Conservation (phyloP, 2,888 invertebrate species). For the Kryphioiulus occultus region DNA sequence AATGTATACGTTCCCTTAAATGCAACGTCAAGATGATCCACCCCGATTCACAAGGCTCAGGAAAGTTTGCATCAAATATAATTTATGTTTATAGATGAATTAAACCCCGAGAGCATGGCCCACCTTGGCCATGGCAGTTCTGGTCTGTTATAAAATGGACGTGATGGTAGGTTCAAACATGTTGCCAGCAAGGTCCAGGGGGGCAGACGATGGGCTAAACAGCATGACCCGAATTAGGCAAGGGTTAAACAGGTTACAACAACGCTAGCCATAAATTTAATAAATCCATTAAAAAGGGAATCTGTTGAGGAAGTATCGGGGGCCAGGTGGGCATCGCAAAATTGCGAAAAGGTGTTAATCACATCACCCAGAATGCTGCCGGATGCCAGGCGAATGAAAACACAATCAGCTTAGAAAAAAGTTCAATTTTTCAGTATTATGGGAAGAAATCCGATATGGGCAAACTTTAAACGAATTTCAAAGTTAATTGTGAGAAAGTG, state of each 20-base stretch:
- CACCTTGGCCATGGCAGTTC: neutral
- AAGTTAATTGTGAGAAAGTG: conserved; percentile 12
- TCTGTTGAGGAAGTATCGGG: conserved; percentile 9
- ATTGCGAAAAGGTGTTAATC: conserved; percentile 29
- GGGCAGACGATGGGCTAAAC: conserved; percentile 5
- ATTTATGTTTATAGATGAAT: neutral
- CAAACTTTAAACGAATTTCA: neutral
- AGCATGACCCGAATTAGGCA: conserved; percentile 21
- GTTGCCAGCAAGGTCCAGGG: conserved; percentile 1
- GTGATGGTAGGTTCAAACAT: neutral
- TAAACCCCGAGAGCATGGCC: neutral
- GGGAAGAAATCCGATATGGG: conserved; percentile 10
- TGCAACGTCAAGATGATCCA: neutral
- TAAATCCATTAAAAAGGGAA: conserved; percentile 35
- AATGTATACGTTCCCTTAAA: neutral
- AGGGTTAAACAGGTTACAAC: conserved; percentile 1
- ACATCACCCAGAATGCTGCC: conserved; percentile 22
- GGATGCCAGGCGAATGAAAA: neutral
- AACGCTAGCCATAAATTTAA: conserved; percentile 14
- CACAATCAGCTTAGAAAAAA: neutral
- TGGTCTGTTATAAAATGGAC: neutral
- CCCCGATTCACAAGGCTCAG: neutral
- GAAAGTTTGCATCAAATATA: neutral
- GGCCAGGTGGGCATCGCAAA: neutral
- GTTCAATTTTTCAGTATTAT: neutral